Evolutionary conservation across 2,113 vertebrate species (phyloP), one percentile per base, ranked within the genome.

Genomic region (Lampris incognitus): DNA sequence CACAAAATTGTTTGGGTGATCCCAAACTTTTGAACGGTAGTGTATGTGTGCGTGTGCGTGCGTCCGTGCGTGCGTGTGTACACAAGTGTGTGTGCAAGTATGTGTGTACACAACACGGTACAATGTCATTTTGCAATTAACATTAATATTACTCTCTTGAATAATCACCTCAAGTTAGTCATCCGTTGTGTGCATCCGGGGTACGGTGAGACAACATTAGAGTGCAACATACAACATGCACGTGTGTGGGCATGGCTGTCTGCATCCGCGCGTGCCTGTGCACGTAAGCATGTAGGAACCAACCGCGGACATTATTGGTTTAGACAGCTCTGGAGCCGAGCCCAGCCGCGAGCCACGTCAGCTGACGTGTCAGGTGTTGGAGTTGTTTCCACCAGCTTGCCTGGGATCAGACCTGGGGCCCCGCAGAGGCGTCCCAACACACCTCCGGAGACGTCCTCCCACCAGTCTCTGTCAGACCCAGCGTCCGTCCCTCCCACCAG

Each of bases 291-390:
- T n/a, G 41, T 46, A n/a, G 66, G 13, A 40, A 52, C 49, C 44
- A 8, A 9, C 66, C 6, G 66, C 8, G 49, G 77, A 60, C 42
- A 51, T 63, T 74, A 87, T 72, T 78, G 74, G 71, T 74, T 38
- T 8, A 72, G 81, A 69, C 75, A 81, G 78, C 49, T 2, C 60
- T 67, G 65, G 74, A 74, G 61, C 71, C 40, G 64, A 11, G 58
- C 76, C 81, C 64, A 44, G 56, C 61, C 38, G 68, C 65, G 72
- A 82, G 50, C 60, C 24, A 6, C 11, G 66, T 65, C 78, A 87
- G 83, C 82, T 64, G 79, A 72, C 72, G 77, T 83, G 77, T 83
- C 80, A 82, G 74, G 80, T 78, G 68, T 83, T 83, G 70, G 57
- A 24, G 59, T 81, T 72, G 71, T 73, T 55, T 77, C 79, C 72